These are phyloP conservation scores for Crocuta crocuta DNA, from an alignment of 2,113 vertebrate genomes.

Conservation along the genomic window DNA sequence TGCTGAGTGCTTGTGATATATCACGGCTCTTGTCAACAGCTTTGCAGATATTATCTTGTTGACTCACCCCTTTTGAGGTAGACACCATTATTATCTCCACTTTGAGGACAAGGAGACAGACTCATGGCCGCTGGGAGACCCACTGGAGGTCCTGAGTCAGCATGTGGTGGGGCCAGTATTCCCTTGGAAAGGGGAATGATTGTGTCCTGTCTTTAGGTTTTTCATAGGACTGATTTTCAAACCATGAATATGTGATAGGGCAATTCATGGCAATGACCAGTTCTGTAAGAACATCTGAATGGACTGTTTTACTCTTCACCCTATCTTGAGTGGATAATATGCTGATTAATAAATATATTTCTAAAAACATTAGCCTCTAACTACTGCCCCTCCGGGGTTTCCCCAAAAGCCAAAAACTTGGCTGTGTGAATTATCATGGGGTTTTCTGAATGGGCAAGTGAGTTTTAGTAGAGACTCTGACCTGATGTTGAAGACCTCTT, in stretches of 20 bases:
- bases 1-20: background rate
- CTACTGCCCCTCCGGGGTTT: background rate
- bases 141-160: background rate
- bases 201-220: background rate
- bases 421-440: background rate
- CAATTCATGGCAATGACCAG: background rate
- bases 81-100: background rate
- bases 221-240: background rate
- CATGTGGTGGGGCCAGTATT: background rate
- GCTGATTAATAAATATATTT: background rate
- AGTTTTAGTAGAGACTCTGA: background rate
- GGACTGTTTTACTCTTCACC: background rate
- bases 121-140: background rate
- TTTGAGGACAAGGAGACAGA: background rate
- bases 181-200: background rate
- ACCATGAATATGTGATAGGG: background rate
- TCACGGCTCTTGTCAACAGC: background rate
- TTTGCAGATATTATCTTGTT: background rate
- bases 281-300: background rate
- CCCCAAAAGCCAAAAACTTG: background rate
- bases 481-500: background rate
- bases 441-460: background rate
- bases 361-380: background rate
- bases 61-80: background rate
- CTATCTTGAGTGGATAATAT: background rate